These are phyloP conservation scores for Gallinago media DNA, from an alignment of 2,113 vertebrate species.

Conservation along the genomic window DNA sequence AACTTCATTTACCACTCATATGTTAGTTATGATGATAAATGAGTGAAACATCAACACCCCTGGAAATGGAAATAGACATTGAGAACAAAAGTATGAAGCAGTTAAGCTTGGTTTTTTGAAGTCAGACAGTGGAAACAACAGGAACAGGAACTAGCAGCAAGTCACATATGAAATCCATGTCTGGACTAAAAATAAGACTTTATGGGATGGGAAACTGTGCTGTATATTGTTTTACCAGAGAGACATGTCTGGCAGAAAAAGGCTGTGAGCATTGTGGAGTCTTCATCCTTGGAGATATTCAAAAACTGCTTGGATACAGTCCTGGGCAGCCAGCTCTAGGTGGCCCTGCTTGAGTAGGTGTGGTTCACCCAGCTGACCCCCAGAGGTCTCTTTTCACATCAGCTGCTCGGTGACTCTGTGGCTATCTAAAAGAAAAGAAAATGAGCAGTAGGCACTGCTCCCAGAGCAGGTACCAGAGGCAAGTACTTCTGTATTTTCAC, in stretches of 20 bases:
- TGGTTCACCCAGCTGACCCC: not conserved
- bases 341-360: not conserved
- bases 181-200: not conserved
- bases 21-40: not conserved
- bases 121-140: not conserved
- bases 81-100: not conserved
- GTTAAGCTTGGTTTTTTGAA: not conserved
- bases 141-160: not conserved
- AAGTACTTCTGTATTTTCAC: not conserved
- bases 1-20: not conserved
- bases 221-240: not conserved
- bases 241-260: not conserved
- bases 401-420: not conserved
- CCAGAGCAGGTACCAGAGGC: not conserved
- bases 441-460: not conserved
- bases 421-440: not conserved
- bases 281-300: not conserved
- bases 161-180: not conserved
- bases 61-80: not conserved
- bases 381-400: not conserved
- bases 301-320: not conserved
- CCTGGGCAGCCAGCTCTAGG: not conserved
- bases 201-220: not conserved
- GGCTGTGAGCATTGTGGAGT: accelerated
- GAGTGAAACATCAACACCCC: not conserved